Conservation (phyloP, 2,113 vertebrate species). For the Prolemur simus region DNA sequence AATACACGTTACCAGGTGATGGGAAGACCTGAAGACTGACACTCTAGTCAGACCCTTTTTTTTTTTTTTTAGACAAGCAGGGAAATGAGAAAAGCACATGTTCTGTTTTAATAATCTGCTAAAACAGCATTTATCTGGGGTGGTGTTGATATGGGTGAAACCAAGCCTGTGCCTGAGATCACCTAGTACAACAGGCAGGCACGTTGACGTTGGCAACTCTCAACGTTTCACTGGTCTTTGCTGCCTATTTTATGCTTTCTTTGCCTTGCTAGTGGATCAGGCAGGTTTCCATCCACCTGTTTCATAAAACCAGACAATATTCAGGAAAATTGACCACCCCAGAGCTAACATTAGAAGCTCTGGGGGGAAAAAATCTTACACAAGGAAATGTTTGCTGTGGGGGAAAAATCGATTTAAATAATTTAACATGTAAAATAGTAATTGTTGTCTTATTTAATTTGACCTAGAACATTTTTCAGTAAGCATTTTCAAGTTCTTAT, state of each 20-base stretch:
- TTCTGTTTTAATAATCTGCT: not conserved
- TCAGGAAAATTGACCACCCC: not conserved
- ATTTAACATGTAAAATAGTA: not conserved
- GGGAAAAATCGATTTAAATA: not conserved
- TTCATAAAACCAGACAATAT: not conserved
- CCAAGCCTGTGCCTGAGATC: not conserved
- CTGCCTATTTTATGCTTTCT: not conserved
- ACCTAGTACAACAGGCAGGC: fast-evolving
- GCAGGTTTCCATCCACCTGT: not conserved
- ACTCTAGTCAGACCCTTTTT: not conserved
- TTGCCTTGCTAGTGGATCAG: not conserved
- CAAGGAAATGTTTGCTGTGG: not conserved
- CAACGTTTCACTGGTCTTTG: not conserved
- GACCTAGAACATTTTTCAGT: not conserved
- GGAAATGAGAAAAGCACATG: not conserved
- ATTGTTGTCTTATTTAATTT: not conserved
- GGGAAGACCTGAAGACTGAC: not conserved
- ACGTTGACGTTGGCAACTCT: fast-evolving
- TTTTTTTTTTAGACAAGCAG: not conserved
- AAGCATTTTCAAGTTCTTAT: not conserved
- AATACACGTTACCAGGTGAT: not conserved
- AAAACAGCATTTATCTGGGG: not conserved
- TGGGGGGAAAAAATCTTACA: too few relatives aligned
- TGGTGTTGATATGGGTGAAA: not conserved
- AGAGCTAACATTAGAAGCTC: not conserved